These are phyloP conservation scores for Cossypha heuglini DNA, from an alignment of 2,797 vertebrate species.

Conservation along the genomic window DNA sequence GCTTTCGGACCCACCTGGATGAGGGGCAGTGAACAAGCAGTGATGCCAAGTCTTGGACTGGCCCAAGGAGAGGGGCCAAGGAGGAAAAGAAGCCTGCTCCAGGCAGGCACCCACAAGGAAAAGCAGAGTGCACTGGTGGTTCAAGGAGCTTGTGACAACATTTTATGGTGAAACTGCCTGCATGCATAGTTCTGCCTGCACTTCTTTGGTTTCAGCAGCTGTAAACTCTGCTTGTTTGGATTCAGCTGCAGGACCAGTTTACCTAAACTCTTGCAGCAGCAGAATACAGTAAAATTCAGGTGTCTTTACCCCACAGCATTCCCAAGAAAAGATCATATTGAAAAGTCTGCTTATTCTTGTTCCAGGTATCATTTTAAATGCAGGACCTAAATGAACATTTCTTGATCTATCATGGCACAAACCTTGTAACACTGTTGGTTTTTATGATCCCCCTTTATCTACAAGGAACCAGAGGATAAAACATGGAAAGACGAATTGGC, in stretches of 20 bases:
- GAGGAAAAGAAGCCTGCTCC: not conserved
- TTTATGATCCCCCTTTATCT: not conserved
- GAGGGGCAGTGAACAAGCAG: not conserved
- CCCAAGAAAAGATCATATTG: not conserved
- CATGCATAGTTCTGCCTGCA: not conserved
- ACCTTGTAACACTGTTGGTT: not conserved
- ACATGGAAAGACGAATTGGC: not conserved
- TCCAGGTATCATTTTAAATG: not conserved
- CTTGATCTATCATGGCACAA: not conserved
- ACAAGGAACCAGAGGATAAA: not conserved
- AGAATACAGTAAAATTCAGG: not conserved
- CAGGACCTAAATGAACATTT: not conserved
- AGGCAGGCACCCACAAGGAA: fast-evolving
- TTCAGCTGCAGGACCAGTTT: not conserved
- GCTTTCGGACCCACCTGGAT: fast-evolving
- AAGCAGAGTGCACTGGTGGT: fast-evolving
- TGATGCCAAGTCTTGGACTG: not conserved
- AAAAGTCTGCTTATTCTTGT: not conserved
- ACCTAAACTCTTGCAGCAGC: not conserved
- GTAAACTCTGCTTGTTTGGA: not conserved
- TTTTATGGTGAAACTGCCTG: fast-evolving
- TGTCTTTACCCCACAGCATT: not conserved
- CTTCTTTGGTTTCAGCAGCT: not conserved
- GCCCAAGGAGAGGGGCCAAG: fast-evolving
- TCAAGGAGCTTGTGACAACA: fast-evolving